Conservation (phyloP, 2,113 vertebrate genomes). For the Entelurus aequoreus region DNA sequence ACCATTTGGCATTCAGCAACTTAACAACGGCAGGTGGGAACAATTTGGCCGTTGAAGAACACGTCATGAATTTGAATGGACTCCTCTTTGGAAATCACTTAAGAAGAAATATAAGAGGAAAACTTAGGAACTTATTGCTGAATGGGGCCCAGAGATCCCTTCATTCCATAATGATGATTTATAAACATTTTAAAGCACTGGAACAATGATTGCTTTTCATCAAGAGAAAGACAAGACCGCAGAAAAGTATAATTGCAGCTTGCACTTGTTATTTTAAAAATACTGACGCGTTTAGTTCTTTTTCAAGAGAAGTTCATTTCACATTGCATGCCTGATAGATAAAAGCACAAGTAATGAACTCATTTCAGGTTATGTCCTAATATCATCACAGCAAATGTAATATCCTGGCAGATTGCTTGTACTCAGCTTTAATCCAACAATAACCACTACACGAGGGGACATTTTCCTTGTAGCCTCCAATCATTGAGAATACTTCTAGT, state of each 20-base stretch:
- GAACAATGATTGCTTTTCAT: constrained; percentile 57
- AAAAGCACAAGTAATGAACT: constrained; percentile 1
- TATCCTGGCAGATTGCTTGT: background rate
- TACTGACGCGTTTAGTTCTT: too few species aligned
- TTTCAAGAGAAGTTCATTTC: too few species aligned
- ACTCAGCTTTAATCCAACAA: constrained; percentile 10
- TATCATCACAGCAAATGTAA: constrained; percentile 3
- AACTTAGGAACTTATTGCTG: too few species aligned
- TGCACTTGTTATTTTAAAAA: too few species aligned
- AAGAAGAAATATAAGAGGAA: too few species aligned
- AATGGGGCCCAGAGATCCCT: constrained; percentile 24
- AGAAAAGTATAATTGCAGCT: constrained; percentile 21
- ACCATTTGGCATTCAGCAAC: too few species aligned
- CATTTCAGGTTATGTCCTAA: constrained; percentile 9
- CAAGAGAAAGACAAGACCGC: constrained; percentile 28
- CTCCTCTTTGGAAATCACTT: too few species aligned
- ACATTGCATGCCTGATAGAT: constrained; percentile 30
- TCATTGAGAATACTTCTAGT: constrained; percentile 16
- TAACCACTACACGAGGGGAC: constrained; percentile 6
- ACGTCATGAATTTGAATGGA: too few species aligned
- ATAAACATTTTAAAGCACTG: constrained; percentile 23
- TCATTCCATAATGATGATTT: constrained; percentile 46
- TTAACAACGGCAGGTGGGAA: too few species aligned
- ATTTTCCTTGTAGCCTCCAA: constrained; percentile 22
- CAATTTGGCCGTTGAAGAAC: too few species aligned